Base-by-base conservation (phyloP, 2,797 vertebrate genomes). In the Platyrinchus mystaceus region DNA sequence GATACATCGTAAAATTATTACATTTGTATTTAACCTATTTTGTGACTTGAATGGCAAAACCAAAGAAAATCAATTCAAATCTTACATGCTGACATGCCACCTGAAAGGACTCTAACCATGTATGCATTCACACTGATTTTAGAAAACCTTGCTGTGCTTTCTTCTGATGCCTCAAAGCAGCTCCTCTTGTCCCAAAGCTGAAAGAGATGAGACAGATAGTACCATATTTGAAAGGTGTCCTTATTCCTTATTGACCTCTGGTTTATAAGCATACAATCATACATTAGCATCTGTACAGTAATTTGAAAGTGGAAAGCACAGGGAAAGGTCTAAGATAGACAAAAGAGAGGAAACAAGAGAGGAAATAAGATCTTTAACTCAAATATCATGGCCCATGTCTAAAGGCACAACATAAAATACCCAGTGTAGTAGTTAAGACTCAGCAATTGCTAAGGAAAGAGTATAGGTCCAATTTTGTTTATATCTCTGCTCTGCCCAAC, bases 91-190 rank as follows among this genome's bases (percentile, higher is more conserved):
- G 80, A 93, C 80, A 75, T 84, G 70, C 63, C 74, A 94, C 68
- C 84, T 95, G 94, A 96, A 96, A 95, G 81, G 84, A 67, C 73
- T 93, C 82, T 89, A 84, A 73, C 44, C 78, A 60, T 59, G 21
- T 82, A 82, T 86, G 58, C 32, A 66, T 95, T 97, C 87, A 95
- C 93, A 56, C 43, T 79, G 77, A 69, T 93, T 84, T 90, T 16
- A 74, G 69, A 86, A 96, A 94, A 84, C 37, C 67, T 96, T 89
- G 58, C 88, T 90, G 71, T 93, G 56, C 77, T 92, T 95, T 91
- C 83, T 96, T 82, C 68, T 84, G 90, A 44, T 93, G 85, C 80
- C 87, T 94, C 82, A 97, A 96, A 95, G 77, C 84, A 97, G 78
- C 62, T 63, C 59, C 94, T 67, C 84, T 93, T 47, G 62, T 93